Percentiles rank a stretch among this genome's conserved stretches.
Evolutionary conservation across 2,888 invertebrate species (phyloP).

Genomic region (Platerodrilus igneus): DNA sequence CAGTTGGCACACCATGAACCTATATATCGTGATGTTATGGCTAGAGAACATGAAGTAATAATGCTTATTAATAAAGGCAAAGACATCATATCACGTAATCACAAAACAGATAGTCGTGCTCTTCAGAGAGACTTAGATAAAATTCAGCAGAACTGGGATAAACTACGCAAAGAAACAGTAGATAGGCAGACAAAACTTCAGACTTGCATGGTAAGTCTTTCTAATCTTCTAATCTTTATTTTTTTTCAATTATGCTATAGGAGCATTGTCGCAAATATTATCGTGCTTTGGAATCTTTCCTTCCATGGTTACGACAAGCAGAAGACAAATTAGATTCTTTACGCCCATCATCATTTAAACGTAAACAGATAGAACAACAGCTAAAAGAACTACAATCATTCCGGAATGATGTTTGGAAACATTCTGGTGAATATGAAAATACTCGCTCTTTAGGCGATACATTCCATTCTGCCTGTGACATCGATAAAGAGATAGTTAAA

Average conservation of each 20-base stretch:
- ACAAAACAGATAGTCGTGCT: conserved; percentile 54
- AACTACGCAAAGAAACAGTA: conserved; percentile 79
- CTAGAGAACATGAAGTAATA: conserved; percentile 88
- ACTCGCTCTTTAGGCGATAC: conserved; percentile 81
- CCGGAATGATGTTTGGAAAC: conserved; percentile 91
- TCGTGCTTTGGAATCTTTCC: conserved; percentile 75
- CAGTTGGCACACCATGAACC: conserved; percentile 88
- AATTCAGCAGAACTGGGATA: conserved; percentile 89
- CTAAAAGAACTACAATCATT: conserved; percentile 82
- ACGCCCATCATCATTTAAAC: conserved; percentile 74
- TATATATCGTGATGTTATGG: conserved; percentile 81
- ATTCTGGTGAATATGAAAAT: conserved; percentile 89
- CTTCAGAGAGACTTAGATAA: conserved; percentile 79
- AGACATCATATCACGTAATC: conserved; percentile 54
- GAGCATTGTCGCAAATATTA: conserved; percentile 90
- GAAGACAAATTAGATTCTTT: conserved; percentile 79
- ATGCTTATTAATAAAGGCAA: conserved; percentile 89
- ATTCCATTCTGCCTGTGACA: conserved; percentile 82
- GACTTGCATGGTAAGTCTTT: conserved; percentile 62
- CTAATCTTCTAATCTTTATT: conserved; percentile 2
- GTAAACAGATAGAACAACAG: conserved; percentile 82
- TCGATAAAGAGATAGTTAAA: conserved; percentile 85
- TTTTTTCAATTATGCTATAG: too few species aligned
- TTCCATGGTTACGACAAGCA: conserved; percentile 83
- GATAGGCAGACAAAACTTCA: conserved; percentile 83